Conservation (phyloP, 2,888 invertebrate genomes). For the Capitulum mitella region DNA sequence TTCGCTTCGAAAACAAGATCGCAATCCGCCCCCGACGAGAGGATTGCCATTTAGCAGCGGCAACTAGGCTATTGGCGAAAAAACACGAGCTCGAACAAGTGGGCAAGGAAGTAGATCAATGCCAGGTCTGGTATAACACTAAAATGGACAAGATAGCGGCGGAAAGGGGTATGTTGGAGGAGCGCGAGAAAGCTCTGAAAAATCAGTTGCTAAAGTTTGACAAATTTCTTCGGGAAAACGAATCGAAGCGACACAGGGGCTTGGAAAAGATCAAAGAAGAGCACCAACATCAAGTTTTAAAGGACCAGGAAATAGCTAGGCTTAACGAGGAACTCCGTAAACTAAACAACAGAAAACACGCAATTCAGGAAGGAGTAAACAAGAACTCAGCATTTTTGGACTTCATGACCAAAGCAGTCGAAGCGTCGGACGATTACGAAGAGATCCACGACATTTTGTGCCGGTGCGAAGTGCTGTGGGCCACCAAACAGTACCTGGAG, state of each 20-base stretch:
- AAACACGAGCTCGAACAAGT: neutral
- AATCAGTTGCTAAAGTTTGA: neutral
- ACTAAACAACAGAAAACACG: neutral
- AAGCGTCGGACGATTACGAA: neutral
- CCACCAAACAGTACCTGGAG: neutral
- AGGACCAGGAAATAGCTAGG: neutral
- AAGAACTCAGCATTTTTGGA: neutral
- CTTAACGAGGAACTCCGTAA: neutral
- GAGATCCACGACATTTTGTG: neutral
- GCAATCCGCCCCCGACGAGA: neutral
- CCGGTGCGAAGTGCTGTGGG: neutral
- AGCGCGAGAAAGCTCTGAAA: neutral
- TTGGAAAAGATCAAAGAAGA: neutral
- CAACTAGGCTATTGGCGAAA: neutral
- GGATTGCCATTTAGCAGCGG: neutral
- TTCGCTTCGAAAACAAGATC: constrained; percentile 1
- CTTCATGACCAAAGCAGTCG: neutral
- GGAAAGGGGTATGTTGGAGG: neutral
- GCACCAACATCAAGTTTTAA: neutral
- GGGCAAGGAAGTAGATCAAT: neutral
- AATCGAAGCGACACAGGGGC: neutral
- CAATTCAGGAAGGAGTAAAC: neutral
- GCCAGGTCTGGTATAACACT: neutral
- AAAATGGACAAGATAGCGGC: neutral
- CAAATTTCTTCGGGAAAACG: neutral